Evolutionary conservation across 2,797 vertebrate species (phyloP), one percentile per base, ranked within the genome.

Genomic region (Characodon lateralis): DNA sequence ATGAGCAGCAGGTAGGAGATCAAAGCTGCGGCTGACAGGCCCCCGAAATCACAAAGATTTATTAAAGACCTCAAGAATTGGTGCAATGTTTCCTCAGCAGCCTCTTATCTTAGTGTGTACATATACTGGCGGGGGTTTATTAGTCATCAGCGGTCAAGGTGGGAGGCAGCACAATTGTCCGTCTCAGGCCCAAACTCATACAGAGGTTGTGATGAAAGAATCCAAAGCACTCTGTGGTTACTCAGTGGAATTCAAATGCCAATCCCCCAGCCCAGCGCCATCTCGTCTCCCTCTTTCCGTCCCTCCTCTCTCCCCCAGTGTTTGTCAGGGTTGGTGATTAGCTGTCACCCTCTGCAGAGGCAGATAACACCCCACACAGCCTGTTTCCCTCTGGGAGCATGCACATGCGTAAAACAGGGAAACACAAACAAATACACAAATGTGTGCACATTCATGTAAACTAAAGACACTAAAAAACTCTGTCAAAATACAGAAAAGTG

Each of bases 251-350:
- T 93, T 94, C 92, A 93, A 93, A 94, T 92, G 90, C 90, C 92
- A 93, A 92, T 89, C 88, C 89, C 86, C 81, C 84, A 83, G 83
- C 89, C 87, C 91, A 86, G 84, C 85, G 73, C 89, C 90, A 78
- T 88, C 90, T 84, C 88, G 74, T 73, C 74, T 73, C 76, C 81
- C 85, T 78, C 85, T 86, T 70, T 85, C 78, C 80, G 79, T 69
- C 83, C 80, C 82, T 81, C 90, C 89, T 72, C 89, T 85, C 87
- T 85, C 89, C 89, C 89, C 91, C 89, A 88, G 92, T 92, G 92
- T 94, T 95, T 94, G 94, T 95, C 94, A 95, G 92, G 89, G 88
- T 89, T 90, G 92, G 94, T 95, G 94, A 95, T 95, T 95, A 95
- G 93, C 94, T 95, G 94, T 95, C 95, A 95, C 92, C 89, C 90